These are phyloP conservation scores for Triplophysa rosa DNA, from an alignment of 2,113 vertebrate species.

Conservation along the genomic window DNA sequence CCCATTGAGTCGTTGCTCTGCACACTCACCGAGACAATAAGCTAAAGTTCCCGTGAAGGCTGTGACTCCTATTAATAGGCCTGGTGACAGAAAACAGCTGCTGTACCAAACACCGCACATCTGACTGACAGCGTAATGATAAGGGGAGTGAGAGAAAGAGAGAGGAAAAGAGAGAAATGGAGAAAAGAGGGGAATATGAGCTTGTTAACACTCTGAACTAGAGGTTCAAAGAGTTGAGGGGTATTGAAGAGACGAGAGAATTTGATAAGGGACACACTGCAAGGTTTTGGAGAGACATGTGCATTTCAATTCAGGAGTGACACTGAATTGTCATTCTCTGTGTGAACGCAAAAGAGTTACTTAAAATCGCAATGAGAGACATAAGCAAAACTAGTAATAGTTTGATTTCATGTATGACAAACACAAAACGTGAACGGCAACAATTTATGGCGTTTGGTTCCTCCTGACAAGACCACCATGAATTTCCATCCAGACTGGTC, in stretches of 20 bases:
- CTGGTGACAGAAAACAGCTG: constrained; percentile 74
- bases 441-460: too few relatives aligned
- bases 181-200: constrained; percentile 23
- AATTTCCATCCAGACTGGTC: too few relatives aligned
- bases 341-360: not conserved
- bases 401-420: too few relatives aligned
- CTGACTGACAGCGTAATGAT: constrained; percentile 71
- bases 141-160: constrained; percentile 57
- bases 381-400: too few relatives aligned
- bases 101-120: constrained; percentile 67
- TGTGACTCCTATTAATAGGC: constrained; percentile 74
- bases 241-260: constrained; percentile 36
- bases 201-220: not conserved
- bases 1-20: constrained; percentile 9
- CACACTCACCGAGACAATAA: constrained; percentile 57
- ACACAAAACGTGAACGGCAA: too few relatives aligned
- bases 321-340: not conserved
- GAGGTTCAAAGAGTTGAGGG: not conserved
- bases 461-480: too few relatives aligned
- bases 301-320: not conserved
- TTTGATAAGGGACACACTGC: constrained; percentile 20
- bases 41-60: constrained; percentile 60
- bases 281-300: not conserved
- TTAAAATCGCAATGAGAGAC: too few relatives aligned
- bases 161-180: constrained; percentile 12